Evolutionary conservation across 92 coral and sea anemone species (phyloP).

Genomic region (Phenganax stokvisi): DNA sequence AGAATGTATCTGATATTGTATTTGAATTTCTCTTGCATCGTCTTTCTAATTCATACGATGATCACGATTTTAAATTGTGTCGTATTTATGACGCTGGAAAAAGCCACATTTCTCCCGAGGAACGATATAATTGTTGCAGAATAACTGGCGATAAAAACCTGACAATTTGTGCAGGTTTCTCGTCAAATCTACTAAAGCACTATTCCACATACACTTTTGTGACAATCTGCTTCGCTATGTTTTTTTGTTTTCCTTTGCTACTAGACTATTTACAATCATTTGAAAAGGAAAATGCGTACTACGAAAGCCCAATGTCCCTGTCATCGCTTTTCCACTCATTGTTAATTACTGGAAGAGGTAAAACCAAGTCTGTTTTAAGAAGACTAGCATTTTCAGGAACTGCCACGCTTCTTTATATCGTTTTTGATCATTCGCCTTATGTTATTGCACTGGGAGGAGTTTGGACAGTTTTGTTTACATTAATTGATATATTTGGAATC

Average conservation of each 20-base stretch:
- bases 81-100: background rate
- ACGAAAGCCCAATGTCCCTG: slow-evolving; percentile 7
- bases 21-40: background rate
- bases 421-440: background rate
- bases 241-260: background rate
- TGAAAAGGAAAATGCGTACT: background rate
- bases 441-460: background rate
- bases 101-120: no score
- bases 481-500: background rate
- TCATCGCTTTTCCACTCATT: background rate
- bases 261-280: background rate
- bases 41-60: background rate
- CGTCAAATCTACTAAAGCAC: background rate
- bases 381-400: background rate
- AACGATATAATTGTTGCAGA: background rate
- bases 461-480: background rate
- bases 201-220: background rate
- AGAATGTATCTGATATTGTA: background rate
- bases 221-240: background rate
- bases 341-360: background rate
- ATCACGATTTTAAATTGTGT: slow-evolving; percentile 2
- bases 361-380: background rate
- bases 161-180: slow-evolving; percentile 4
- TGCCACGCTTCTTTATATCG: background rate
- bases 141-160: background rate